Evolutionary conservation across 2,888 invertebrate species (phyloP), one percentile per base, ranked within the genome.

Genomic region (Tiliacea citrago): DNA sequence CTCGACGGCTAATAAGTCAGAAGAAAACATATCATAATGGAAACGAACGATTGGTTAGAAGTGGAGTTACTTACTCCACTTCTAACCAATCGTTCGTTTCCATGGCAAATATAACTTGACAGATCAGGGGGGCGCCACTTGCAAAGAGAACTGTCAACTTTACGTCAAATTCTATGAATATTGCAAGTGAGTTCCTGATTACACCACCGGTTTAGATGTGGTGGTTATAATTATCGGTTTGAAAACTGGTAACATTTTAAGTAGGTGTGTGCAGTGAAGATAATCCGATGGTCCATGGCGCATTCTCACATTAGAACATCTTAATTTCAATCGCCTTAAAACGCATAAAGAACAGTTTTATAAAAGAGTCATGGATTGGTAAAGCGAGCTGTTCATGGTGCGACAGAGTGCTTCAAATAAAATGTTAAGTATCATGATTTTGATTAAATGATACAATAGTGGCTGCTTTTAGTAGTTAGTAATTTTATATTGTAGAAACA

Each of bases 291-390:
- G 83, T 49, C 70, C 69, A 51, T 61, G 70, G 66, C 76, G 58
- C 75, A 90, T 90, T 91, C 89, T 91, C 92, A 92, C 92, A 92
- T 93, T 93, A 91, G 91, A 93, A 95, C 93, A 92, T 94, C 95
- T 95, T 95, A 93, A 95, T 95, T 95, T 94, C 94, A 94, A 94
- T 95, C 94, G 91, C 92, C 91, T 92, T 93, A 93, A 93, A 93
- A 93, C 85, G 90, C 93, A 93, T 94, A 94, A 94, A 94, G 93
- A 93, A 93, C 91, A 90, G 92, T 91, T 93, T 94, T 93, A 93
- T 92, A 91, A 92, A 92, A 90, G 88, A 91, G 89, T 89, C 88
- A 84, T 82, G 84, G 82, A 67, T 73, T 68, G 42, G 67, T 92
- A 92, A 92, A 69, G 92, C 85, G 18, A 12, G 62, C 89, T 84